These are phyloP conservation scores for Phengaris arion DNA, from an alignment of 2,888 invertebrate species.

Conservation along the genomic window DNA sequence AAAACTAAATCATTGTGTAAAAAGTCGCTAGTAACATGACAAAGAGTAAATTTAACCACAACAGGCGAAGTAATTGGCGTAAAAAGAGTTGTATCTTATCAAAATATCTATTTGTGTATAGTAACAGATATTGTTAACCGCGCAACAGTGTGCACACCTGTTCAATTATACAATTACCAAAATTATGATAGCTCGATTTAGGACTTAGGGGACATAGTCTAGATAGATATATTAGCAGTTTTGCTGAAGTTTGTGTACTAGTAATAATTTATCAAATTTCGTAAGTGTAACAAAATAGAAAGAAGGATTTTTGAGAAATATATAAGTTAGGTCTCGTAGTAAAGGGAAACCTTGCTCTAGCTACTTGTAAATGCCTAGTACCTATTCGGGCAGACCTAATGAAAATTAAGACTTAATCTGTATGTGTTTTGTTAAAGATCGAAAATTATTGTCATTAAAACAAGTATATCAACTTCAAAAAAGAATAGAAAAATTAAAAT, in stretches of 20 bases:
- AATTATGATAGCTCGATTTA: slow-evolving; percentile 34
- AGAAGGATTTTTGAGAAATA: too few relatives aligned
- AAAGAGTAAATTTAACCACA: not conserved
- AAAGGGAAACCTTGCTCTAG: too few relatives aligned
- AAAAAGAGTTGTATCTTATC: slow-evolving; percentile 13
- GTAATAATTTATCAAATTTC: not conserved
- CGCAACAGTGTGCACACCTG: slow-evolving; percentile 31
- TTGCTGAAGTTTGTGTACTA: not conserved
- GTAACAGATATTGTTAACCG: not conserved
- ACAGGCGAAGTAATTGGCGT: not conserved
- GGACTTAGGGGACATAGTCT: not conserved
- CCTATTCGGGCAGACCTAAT: too few relatives aligned
- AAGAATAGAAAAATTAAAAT: too few relatives aligned
- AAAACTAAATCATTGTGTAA: not conserved
- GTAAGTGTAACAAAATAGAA: too few relatives aligned
- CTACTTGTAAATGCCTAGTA: too few relatives aligned
- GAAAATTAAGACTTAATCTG: too few relatives aligned
- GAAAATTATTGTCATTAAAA: too few relatives aligned
- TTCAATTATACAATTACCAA: slow-evolving; percentile 29
- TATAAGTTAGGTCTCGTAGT: too few relatives aligned
- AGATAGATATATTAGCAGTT: slow-evolving; percentile 40
- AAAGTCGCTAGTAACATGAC: not conserved
- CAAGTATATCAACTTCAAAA: too few relatives aligned
- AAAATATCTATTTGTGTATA: slow-evolving; percentile 3
- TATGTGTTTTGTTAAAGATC: too few relatives aligned